Conservation (phyloP, 2,797 vertebrate genomes). For the Gorsachius magnificus region DNA sequence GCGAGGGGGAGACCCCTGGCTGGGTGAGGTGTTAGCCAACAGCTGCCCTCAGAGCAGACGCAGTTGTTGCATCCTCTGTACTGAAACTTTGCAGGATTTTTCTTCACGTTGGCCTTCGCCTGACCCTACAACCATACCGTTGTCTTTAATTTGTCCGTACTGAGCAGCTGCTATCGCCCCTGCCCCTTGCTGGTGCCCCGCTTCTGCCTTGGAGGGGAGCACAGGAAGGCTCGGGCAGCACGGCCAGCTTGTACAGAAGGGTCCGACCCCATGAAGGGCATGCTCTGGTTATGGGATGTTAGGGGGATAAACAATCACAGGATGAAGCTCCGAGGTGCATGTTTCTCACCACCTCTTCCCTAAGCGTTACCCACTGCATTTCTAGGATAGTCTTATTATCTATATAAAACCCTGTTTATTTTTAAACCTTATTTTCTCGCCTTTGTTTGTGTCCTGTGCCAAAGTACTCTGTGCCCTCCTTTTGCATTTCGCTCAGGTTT, state of each 20-base stretch:
- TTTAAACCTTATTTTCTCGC: not conserved
- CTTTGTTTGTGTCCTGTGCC: not conserved
- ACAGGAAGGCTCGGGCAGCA: not conserved
- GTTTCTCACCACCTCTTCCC: not conserved
- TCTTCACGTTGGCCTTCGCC: rapidly evolving
- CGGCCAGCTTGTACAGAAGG: not conserved
- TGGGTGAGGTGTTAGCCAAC: not conserved
- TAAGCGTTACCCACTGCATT: not conserved
- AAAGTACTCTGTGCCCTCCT: not conserved
- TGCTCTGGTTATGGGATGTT: not conserved
- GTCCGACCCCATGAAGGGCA: rapidly evolving
- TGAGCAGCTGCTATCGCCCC: not conserved
- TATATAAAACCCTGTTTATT: not conserved
- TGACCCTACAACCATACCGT: rapidly evolving
- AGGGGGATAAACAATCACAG: not conserved
- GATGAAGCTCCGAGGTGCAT: not conserved
- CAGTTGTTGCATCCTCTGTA: not conserved
- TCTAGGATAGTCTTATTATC: not conserved
- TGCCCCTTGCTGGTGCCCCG: rapidly evolving
- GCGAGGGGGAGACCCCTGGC: rapidly evolving
- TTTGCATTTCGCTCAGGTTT: not conserved
- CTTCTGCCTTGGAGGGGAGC: rapidly evolving
- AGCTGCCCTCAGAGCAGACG: not conserved
- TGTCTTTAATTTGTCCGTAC: not conserved
- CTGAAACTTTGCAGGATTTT: not conserved